Evolutionary conservation across 2,113 vertebrate genomes (phyloP), one percentile per base, ranked within the genome.

Genomic region (Percina caprodes): DNA sequence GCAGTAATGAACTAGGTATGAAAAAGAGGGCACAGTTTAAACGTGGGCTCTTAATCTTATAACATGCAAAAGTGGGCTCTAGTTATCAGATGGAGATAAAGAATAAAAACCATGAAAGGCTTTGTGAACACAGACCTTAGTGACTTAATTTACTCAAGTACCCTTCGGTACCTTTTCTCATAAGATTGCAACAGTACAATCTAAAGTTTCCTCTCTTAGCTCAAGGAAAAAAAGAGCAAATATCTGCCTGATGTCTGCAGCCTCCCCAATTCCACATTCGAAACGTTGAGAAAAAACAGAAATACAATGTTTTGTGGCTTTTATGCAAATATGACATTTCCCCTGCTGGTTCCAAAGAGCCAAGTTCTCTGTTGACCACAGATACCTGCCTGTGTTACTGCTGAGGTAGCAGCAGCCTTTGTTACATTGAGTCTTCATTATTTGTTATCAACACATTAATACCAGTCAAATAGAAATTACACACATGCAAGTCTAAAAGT

Each of bases 291-390:
- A 78, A 88, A 86, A 92, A 91, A 80, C 86, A 89, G 73, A 91
- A 91, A 90, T 86, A 92, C 88, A 92, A 91, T 90, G 87, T 92
- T 91, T 92, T 85, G 86, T 85, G 81, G 82, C 80, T 86, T 85
- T 92, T 92, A 94, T 91, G 92, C 85, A 90, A 94, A 94, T 94
- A 73, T 91, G 93, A 94, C 91, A 94, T 94, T 93, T 92, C 69
- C 88, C 82, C 33, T 54, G 89, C 78, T 19, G 70, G 60, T 66
- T 77, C 69, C 72, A 83, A 45, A 49, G 90, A 85, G 88, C 83
- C 67, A 68, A 79, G 55, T 79, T 76, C 80, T 84, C 82, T 93
- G 85, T 90, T 92, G 88, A 90, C 88, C 90, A 85, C 82, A 88
- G 87, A 85, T 89, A 92, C 88, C 85, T 82, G 85, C 56, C 60